Conservation (phyloP, 30 jellyfish, hydroid and myxozoan species). For the Clytia hemisphaerica region DNA sequence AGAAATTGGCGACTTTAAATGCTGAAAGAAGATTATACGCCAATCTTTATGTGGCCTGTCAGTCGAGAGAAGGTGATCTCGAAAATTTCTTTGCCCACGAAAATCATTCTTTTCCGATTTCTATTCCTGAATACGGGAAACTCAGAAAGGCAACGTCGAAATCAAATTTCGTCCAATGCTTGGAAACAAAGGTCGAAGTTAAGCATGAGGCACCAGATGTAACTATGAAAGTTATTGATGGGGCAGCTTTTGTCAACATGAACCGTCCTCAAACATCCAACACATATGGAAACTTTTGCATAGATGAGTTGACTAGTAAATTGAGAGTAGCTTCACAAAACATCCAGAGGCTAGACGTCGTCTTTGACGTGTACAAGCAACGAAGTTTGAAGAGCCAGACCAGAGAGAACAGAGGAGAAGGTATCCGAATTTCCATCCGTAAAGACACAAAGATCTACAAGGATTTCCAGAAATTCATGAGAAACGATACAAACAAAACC, state of each 20-base stretch:
- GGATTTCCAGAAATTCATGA: conserved; percentile 7
- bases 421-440: conserved; percentile 3
- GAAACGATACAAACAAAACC: conserved; percentile 10
- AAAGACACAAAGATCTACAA: conserved; percentile 16
- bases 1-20: conserved; percentile 7
- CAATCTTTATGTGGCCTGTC: conserved; percentile 35
- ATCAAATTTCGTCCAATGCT: conserved; percentile 18
- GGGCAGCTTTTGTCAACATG: conserved; percentile 34
- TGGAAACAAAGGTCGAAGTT: neutral
- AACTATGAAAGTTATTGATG: conserved; percentile 20
- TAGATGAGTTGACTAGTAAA: neutral
- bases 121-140: too few species aligned
- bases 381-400: conserved; percentile 1
- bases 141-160: conserved; percentile 19
- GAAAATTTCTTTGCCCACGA: neutral
- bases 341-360: neutral
- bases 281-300: conserved; percentile 22
- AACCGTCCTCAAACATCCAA: conserved; percentile 16
- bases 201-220: neutral
- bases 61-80: conserved; percentile 25
- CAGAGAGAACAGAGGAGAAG: conserved; percentile 28
- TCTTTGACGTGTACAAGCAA: neutral
- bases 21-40: conserved; percentile 4
- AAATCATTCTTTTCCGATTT: too few species aligned
- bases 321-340: neutral